These are phyloP conservation scores for Epiblema foenella DNA, from an alignment of 2,888 invertebrate genomes.

Conservation along the genomic window DNA sequence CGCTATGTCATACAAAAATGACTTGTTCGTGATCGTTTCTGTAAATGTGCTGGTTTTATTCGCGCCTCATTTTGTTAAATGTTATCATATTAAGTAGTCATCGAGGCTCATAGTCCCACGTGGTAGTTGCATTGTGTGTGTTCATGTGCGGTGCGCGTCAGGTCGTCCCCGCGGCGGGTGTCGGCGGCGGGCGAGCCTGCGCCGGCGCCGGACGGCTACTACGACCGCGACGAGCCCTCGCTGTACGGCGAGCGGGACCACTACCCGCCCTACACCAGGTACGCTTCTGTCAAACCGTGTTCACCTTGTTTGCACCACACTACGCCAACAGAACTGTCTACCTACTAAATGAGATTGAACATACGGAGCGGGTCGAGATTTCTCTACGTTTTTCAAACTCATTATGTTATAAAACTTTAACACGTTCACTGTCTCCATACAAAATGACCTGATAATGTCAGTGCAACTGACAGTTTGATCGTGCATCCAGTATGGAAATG, in stretches of 20 bases:
- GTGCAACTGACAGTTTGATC: too few relatives aligned
- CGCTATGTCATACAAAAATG: too few relatives aligned
- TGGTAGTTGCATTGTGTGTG: not conserved
- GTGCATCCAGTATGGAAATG: too few relatives aligned
- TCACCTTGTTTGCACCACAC: not conserved
- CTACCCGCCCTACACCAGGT: conserved; percentile 74
- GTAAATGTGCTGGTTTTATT: not conserved
- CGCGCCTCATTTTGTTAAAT: not conserved
- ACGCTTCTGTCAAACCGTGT: conserved; percentile 36
- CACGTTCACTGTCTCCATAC: too few relatives aligned
- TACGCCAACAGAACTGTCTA: not conserved
- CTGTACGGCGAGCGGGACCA: conserved; percentile 69
- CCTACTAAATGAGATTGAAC: not conserved
- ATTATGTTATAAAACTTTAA: too few relatives aligned
- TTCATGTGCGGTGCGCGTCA: conserved; percentile 51
- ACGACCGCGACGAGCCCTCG: conserved; percentile 75
- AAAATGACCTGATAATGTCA: too few relatives aligned
- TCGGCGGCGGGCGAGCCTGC: conserved; percentile 44
- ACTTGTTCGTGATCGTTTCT: not conserved
- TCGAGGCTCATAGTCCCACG: too few relatives aligned
- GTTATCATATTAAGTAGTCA: not conserved
- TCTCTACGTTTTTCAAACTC: too few relatives aligned
- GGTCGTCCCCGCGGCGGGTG: conserved; percentile 70
- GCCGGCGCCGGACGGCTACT: conserved; percentile 48
- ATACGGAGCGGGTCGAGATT: too few relatives aligned